phyloP scores from a whole-genome alignment of 2,797 vertebrate genomes.

The Moxostoma hubbsi region DNA sequence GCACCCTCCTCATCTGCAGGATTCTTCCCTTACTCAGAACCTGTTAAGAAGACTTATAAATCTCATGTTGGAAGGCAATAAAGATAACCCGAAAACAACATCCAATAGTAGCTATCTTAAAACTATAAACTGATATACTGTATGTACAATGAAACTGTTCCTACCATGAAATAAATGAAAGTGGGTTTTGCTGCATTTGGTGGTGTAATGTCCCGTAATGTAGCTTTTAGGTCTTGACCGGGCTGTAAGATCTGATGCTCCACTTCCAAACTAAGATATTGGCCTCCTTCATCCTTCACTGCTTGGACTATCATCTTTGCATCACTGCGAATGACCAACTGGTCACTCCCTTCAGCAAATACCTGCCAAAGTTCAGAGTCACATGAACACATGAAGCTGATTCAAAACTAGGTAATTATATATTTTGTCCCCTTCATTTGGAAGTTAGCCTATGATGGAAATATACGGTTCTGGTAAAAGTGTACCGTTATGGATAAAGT shows the following conservation, averaged over 20 bases:
- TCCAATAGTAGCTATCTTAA: not conserved
- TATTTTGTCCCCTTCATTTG: no score
- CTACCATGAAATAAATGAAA: slow-evolving; percentile 76
- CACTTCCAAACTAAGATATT: slow-evolving; percentile 72
- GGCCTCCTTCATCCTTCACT: slow-evolving; percentile 44
- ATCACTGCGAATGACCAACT: slow-evolving; percentile 42
- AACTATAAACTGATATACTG: no score
- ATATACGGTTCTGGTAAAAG: not conserved
- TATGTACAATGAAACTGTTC: not conserved
- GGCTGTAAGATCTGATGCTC: slow-evolving; percentile 56
- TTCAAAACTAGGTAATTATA: no score
- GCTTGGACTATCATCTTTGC: slow-evolving; percentile 39
- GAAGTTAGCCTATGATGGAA: no score
- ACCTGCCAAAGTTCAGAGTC: slow-evolving; percentile 57
- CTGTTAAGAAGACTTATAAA: slow-evolving; percentile 46
- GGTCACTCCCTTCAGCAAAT: slow-evolving; percentile 62
- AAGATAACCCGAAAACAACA: no score
- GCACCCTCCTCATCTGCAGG: slow-evolving; percentile 58
- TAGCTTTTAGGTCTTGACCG: slow-evolving; percentile 63
- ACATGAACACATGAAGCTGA: no score
- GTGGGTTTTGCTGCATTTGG: slow-evolving; percentile 52
- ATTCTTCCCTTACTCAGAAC: slow-evolving; percentile 68
- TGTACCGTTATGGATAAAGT: slow-evolving; percentile 63
- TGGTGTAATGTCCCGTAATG: slow-evolving; percentile 63
- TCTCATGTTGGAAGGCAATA: not conserved